Evolutionary conservation across 2,797 vertebrate genomes (phyloP).

Genomic region (Pipistrellus pygmaeus): DNA sequence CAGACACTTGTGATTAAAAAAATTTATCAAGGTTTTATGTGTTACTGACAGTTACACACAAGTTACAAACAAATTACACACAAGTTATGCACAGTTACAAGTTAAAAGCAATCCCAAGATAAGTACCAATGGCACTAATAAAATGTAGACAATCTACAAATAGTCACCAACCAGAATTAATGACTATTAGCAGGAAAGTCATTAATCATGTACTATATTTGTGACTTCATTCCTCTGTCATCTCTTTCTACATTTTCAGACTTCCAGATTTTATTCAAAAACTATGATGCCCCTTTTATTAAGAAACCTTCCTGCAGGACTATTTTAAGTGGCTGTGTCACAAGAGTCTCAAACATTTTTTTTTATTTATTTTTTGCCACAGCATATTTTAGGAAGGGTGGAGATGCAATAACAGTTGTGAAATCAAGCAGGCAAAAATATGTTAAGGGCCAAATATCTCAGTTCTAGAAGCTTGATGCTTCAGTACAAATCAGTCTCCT

Average conservation of each 20-base stretch:
- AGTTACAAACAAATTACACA: not conserved
- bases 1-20: not conserved
- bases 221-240: not conserved
- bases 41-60: not conserved
- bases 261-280: conserved; percentile 68
- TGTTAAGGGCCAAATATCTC: not conserved
- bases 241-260: not conserved
- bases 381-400: conserved; percentile 15
- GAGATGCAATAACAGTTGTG: conserved; percentile 3
- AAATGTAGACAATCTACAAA: not conserved
- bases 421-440: not conserved
- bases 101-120: not conserved
- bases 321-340: conserved; percentile 37
- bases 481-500: not conserved
- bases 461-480: not conserved
- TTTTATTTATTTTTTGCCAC: not conserved
- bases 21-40: not conserved
- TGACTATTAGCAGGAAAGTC: not conserved
- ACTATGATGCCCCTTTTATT: not conserved
- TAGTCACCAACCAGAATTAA: not conserved
- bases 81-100: not conserved
- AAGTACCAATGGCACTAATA: not conserved
- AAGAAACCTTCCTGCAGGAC: not conserved
- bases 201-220: not conserved
- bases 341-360: not conserved